Conservation (phyloP, 2,113 vertebrate genomes). For the Quiscalus mexicanus region DNA sequence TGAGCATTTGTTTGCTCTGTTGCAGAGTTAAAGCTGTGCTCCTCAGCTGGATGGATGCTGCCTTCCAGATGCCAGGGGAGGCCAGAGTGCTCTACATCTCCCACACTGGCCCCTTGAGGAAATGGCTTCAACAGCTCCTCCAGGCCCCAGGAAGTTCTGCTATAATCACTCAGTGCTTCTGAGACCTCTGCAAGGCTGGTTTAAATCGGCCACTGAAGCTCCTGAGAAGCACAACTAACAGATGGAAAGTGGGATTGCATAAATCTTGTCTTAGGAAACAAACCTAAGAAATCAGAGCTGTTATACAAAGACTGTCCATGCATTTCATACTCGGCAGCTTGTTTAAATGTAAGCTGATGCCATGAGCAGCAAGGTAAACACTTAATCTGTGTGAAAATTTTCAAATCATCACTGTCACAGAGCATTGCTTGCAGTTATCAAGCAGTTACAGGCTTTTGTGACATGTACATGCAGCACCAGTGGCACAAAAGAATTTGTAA, state of each 20-base stretch:
- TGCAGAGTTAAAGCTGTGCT: not conserved
- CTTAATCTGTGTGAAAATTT: not conserved
- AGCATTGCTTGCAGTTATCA: not conserved
- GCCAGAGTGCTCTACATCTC: not conserved
- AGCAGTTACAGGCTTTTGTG: not conserved
- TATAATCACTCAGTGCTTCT: not conserved
- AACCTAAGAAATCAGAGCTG: conserved; percentile 33
- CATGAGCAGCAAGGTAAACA: not conserved
- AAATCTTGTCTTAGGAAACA: conserved; percentile 30
- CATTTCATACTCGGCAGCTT: not conserved
- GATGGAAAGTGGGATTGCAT: conserved; percentile 67
- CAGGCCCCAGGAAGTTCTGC: not conserved
- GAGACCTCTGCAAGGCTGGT: conserved; percentile 18
- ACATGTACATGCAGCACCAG: not conserved
- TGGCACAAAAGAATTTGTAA: not conserved
- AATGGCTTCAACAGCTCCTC: not conserved
- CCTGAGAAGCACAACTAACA: conserved; percentile 51
- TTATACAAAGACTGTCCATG: conserved; percentile 32
- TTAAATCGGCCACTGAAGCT: conserved; percentile 39
- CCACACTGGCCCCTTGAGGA: accelerated
- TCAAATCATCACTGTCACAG: not conserved
- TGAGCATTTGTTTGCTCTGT: not conserved
- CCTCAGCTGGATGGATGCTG: not conserved
- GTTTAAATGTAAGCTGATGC: conserved; percentile 8
- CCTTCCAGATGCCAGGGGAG: not conserved